These are phyloP conservation scores for Drosophila leonis DNA, from an alignment of 2,888 invertebrate species.

Conservation along the genomic window DNA sequence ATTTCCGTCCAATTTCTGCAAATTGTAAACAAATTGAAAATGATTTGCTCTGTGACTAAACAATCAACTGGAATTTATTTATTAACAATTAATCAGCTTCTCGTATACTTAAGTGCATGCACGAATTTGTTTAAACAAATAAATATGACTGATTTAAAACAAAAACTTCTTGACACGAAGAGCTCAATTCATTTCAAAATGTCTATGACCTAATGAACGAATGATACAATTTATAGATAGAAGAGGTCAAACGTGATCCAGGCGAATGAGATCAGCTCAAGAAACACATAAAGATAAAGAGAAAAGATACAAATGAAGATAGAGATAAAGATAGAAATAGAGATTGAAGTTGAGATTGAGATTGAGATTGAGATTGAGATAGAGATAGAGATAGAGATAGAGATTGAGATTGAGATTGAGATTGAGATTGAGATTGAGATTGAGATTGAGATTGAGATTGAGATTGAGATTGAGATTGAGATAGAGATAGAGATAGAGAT, in stretches of 20 bases:
- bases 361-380: background rate
- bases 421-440: background rate
- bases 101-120: constrained; percentile 63
- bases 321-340: background rate
- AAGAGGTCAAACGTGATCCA: background rate
- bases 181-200: background rate
- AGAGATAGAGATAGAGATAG: background rate
- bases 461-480: background rate
- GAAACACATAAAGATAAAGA: background rate
- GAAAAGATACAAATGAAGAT: background rate
- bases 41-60: constrained; percentile 27
- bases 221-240: background rate
- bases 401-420: background rate
- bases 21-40: background rate
- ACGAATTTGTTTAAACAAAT: constrained; percentile 74
- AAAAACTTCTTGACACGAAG: background rate
- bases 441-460: background rate
- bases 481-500: background rate
- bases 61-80: constrained; percentile 53
- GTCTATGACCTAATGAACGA: background rate
- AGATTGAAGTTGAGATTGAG: background rate
- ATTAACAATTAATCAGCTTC: constrained; percentile 46
- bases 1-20: constrained; percentile 60
- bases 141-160: constrained; percentile 71
- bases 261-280: background rate